Conservation (phyloP, 2,113 vertebrate species). For the Strix aluco region DNA sequence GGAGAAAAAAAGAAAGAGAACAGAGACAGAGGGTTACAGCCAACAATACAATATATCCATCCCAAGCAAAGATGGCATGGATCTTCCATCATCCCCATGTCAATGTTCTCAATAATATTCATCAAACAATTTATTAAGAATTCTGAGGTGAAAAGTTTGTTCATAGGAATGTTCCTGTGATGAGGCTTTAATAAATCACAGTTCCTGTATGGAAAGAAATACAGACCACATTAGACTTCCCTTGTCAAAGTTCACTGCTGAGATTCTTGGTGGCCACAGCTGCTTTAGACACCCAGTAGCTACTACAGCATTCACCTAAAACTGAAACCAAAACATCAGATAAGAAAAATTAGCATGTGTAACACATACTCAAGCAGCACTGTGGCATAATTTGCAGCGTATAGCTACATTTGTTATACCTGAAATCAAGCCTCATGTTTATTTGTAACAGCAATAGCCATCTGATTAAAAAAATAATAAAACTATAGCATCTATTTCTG, state of each 20-base stretch:
- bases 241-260: slow-evolving; percentile 69
- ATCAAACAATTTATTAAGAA: slow-evolving; percentile 69
- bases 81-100: slow-evolving; percentile 59
- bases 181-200: slow-evolving; percentile 70
- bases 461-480: not conserved
- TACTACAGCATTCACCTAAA: slow-evolving; percentile 72
- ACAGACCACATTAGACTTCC: slow-evolving; percentile 63
- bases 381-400: not conserved
- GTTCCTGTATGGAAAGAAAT: slow-evolving; percentile 71
- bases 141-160: slow-evolving; percentile 68
- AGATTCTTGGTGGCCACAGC: slow-evolving; percentile 73
- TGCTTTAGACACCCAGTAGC: slow-evolving; percentile 74
- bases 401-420: not conserved
- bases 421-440: not conserved
- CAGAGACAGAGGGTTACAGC: not conserved
- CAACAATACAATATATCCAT: slow-evolving; percentile 24
- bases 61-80: slow-evolving; percentile 55
- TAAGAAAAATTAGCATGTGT: not conserved
- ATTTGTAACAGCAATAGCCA: not conserved
- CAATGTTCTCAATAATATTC: slow-evolving; percentile 57
- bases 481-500: not conserved
- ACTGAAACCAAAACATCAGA: not conserved
- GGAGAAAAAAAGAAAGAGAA: not conserved
- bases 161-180: slow-evolving; percentile 64
- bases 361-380: not conserved